A percentile compares a stretch with the other conserved stretches of the same genome.
Conservation (phyloP, 2,113 vertebrate species). For the Ceyx margarethae region DNA sequence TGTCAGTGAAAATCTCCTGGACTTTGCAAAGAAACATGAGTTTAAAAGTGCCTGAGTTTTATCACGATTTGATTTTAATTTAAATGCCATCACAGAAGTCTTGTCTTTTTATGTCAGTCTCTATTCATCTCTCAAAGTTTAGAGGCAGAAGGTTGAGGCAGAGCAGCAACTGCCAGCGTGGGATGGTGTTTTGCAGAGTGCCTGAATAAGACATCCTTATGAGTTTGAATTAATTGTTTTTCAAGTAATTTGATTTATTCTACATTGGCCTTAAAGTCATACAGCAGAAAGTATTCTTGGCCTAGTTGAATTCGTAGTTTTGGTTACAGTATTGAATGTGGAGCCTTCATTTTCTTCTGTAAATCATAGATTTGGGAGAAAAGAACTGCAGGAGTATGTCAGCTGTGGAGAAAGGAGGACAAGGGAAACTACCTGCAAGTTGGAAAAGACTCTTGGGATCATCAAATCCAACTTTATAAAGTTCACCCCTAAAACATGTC, state of each 20-base stretch:
- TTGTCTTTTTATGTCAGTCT: background rate
- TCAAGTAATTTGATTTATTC: background rate
- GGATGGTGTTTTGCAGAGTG: background rate
- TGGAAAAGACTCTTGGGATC: no score
- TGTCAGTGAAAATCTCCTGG: background rate
- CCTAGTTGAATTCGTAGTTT: background rate
- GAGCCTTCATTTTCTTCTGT: background rate
- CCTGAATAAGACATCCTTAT: background rate
- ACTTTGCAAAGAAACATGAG: background rate
- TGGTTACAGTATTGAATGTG: background rate
- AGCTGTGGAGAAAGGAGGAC: background rate
- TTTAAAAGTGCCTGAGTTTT: background rate
- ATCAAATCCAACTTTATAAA: no score
- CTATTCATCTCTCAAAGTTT: background rate
- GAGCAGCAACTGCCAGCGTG: background rate
- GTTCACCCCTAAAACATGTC: no score
- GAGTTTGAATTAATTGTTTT: background rate
- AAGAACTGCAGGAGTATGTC: background rate
- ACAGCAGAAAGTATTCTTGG: background rate
- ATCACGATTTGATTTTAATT: background rate
- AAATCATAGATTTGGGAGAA: background rate
- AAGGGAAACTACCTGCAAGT: background rate
- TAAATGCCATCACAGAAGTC: background rate
- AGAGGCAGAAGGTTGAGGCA: background rate
- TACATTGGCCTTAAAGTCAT: background rate